Evolutionary conservation across 2,113 vertebrate species (phyloP).

Genomic region (Elephantulus edwardii): DNA sequence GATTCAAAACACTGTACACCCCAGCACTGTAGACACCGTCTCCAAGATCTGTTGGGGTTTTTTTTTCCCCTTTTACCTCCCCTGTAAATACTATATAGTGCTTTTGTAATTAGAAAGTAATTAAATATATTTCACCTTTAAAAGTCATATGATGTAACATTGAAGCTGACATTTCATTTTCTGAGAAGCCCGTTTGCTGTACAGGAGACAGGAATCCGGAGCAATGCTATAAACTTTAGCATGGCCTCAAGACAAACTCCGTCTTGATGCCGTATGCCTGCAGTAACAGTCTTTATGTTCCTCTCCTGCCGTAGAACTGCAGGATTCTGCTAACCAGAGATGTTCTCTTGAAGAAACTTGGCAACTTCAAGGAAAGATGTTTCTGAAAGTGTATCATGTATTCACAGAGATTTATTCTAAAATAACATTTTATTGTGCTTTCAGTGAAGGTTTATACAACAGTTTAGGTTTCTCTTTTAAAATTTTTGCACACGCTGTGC

Average conservation of each 20-base stretch:
- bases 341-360: neutral
- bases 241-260: no score
- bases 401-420: neutral
- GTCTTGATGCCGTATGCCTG: neutral
- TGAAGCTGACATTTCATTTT: neutral
- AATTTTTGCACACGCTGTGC: neutral
- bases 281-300: neutral
- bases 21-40: neutral
- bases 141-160: neutral
- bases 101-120: slow-evolving; percentile 14
- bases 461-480: neutral
- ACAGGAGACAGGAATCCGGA: neutral
- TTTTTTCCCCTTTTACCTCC: neutral
- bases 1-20: neutral
- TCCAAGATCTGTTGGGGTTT: neutral
- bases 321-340: neutral
- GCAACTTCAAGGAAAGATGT: neutral
- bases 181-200: neutral
- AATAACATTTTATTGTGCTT: neutral
- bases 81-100: neutral
- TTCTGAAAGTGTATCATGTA: neutral
- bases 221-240: neutral
- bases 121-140: neutral
- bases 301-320: neutral
- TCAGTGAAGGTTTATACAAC: neutral